A percentile compares a stretch with the other conserved stretches of the same genome.
Conservation (phyloP, 2,797 vertebrate genomes). For the Silurus aristotelis region DNA sequence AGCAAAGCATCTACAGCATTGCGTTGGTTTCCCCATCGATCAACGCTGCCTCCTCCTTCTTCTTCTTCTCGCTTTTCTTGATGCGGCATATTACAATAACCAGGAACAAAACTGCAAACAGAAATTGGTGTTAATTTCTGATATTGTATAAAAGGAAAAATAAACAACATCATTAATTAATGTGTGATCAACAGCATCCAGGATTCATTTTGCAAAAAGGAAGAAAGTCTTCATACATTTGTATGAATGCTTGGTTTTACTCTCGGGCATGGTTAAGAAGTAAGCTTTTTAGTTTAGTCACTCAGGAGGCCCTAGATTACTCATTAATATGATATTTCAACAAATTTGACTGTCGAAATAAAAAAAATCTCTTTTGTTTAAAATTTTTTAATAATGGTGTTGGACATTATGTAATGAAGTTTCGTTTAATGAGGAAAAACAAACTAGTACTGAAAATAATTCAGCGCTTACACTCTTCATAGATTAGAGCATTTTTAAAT, state of each 20-base stretch:
- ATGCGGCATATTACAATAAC: constrained; percentile 60
- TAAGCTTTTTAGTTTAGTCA: background rate
- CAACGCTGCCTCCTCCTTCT: background rate
- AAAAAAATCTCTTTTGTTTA: background rate
- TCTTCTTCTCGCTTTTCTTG: constrained; percentile 56
- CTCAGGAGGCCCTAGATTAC: background rate
- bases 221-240: background rate
- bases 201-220: background rate
- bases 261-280: background rate
- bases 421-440: background rate
- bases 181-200: background rate
- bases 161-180: background rate
- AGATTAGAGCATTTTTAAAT: too few relatives aligned
- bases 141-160: background rate
- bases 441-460: too few relatives aligned
- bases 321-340: background rate
- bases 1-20: constrained; percentile 63
- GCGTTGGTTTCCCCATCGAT: constrained; percentile 55
- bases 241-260: background rate
- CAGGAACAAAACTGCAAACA: constrained; percentile 65
- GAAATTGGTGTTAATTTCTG: background rate
- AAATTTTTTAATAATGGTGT: background rate
- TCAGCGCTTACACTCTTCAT: too few relatives aligned
- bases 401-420: background rate
- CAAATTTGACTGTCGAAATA: background rate